These are phyloP conservation scores for Drosophila ironensis DNA, from an alignment of 1,140 invertebrate genomes.

Conservation along the genomic window DNA sequence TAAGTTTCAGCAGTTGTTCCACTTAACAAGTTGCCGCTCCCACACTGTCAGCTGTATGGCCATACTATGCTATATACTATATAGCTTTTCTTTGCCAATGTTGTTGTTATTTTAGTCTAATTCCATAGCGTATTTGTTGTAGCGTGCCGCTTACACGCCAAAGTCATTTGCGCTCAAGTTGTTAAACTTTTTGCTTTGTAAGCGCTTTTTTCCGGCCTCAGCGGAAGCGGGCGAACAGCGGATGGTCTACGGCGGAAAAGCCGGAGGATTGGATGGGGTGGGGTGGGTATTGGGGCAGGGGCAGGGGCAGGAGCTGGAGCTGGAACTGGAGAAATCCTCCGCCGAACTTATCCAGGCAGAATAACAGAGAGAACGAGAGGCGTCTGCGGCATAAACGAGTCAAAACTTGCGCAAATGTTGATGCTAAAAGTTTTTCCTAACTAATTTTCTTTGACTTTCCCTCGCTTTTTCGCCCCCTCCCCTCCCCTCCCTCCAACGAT, in stretches of 20 bases:
- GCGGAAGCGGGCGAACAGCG: conserved; percentile 40
- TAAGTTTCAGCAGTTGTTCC: conserved; percentile 74
- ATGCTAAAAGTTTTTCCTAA: conserved; percentile 60
- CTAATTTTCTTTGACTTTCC: conserved; percentile 61
- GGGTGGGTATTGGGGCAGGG: not conserved
- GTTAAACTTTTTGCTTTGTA: conserved; percentile 73
- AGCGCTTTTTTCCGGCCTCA: conserved; percentile 68
- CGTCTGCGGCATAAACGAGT: conserved; percentile 52
- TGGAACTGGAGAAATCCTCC: conserved; percentile 8
- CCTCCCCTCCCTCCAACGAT: no score
- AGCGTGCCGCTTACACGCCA: conserved; percentile 70
- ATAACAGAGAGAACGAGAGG: conserved; percentile 10
- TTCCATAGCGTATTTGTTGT: conserved; percentile 63
- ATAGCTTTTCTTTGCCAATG: conserved; percentile 6
- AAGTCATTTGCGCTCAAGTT: conserved; percentile 73
- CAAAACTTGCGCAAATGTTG: conserved; percentile 69
- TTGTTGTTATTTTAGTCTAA: conserved; percentile 63
- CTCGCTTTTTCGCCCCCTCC: no score
- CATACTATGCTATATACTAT: not conserved
- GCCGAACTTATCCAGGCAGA: conserved; percentile 8
- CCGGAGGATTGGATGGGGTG: not conserved
- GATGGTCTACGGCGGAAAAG: not conserved
- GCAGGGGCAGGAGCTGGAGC: not conserved
- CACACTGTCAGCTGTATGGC: conserved; percentile 4
- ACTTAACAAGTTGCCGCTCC: conserved; percentile 62